Base-by-base conservation (phyloP, 2,888 invertebrate genomes). In the Cartodere bifasciata region DNA sequence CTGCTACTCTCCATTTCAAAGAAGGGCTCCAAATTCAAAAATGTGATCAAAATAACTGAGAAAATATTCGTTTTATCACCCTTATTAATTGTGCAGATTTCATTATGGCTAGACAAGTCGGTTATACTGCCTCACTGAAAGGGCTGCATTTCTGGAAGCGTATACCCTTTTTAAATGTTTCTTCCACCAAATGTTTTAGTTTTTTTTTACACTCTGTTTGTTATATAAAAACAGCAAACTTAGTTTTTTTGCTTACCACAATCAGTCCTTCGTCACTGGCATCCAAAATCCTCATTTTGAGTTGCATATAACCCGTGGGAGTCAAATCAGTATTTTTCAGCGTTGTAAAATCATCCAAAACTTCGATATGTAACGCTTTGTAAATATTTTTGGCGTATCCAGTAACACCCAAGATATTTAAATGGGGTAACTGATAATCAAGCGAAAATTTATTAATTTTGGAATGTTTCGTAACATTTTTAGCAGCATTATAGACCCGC, bases 211-310 rank as follows among this genome's bases (percentile, higher is more conserved):
- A n/a, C n/a, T n/a, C n/a, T n/a, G n/a, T n/a, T n/a, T n/a, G n/a
- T n/a, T n/a, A n/a, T n/a, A n/a, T n/a, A n/a, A n/a, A n/a, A n/a
- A n/a, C n/a, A n/a, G n/a, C n/a, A n/a, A n/a, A n/a, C n/a, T n/a
- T n/a, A n/a, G n/a, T n/a, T n/a, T n/a, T n/a, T n/a, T 31, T 16
- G 36, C 53, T 51, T 51, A 64, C 63, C 39, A 51, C 39, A 31
- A 64, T 43, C 10, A 61, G 40, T 15, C 46, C 50, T 40, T 60
- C 56, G 31, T 56, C 53, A 20, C 48, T 41, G 27, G 46, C 41
- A 27, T 58, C 46, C 28, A 65, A 43, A 22, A 66, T 46, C 24
- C 64, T 50, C 22, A 63, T 39, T 44, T 66, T 65, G 20, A 64
- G 43, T 9, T 55, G 49, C 60, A 64, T 60, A 2, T 56, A 37